A percentile compares a stretch with the other conserved stretches of the same genome.
Conservation (phyloP, 2,113 vertebrate species). For the Spilogale gracilis region DNA sequence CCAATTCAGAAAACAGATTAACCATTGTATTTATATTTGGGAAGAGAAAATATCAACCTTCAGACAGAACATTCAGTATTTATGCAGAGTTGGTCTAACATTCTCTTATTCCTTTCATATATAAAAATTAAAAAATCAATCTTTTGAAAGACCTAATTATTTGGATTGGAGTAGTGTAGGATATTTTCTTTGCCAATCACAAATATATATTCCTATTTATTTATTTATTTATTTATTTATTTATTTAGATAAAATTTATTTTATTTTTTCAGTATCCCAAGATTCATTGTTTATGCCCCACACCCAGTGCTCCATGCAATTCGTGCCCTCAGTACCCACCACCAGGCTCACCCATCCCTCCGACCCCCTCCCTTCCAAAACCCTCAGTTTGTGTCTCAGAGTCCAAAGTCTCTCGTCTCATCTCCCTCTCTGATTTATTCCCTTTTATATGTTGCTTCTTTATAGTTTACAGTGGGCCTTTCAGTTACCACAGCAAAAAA, state of each 20-base stretch:
- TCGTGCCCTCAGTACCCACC: too few species aligned
- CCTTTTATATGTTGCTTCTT: background rate
- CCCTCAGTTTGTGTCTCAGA: too few species aligned
- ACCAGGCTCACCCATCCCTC: too few species aligned
- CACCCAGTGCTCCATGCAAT: too few species aligned
- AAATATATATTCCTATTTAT: too few species aligned
- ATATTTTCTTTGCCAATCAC: background rate
- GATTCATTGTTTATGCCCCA: too few species aligned
- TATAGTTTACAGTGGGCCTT: background rate
- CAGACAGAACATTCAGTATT: background rate
- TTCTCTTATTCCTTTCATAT: background rate
- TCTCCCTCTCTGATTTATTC: too few species aligned
- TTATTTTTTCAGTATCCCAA: too few species aligned
- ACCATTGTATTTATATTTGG: background rate
- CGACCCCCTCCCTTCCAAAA: too few species aligned
- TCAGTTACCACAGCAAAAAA: background rate
- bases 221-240: too few species aligned
- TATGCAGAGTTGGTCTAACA: background rate
- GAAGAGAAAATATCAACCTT: background rate
- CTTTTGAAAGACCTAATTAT: background rate
- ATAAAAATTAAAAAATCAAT: constrained; percentile 4
- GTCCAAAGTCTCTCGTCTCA: too few species aligned
- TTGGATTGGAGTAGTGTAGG: background rate
- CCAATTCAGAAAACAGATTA: background rate
- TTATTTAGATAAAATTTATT: too few species aligned